These are phyloP conservation scores for Poecilia velifera DNA, from an alignment of 2,797 vertebrate species.

Conservation along the genomic window DNA sequence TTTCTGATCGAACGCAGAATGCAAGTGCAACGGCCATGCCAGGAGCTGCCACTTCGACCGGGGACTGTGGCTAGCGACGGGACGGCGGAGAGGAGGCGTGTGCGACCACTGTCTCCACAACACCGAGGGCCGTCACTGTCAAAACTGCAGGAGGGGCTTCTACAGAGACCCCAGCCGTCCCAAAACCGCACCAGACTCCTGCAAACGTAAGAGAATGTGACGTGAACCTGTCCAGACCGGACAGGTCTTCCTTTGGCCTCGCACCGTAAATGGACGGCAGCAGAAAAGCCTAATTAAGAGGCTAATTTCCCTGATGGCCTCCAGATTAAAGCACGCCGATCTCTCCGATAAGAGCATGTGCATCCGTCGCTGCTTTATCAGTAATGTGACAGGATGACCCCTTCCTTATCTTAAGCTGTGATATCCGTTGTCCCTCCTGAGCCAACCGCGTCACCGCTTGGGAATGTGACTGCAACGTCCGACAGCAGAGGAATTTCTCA, in stretches of 20 bases:
- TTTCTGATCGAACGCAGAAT: slow-evolving; percentile 78
- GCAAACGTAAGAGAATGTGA: slow-evolving; percentile 85
- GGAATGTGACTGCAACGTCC: slow-evolving; percentile 65
- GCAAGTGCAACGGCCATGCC: slow-evolving; percentile 92
- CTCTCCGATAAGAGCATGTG: slow-evolving; percentile 36
- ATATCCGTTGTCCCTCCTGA: slow-evolving; percentile 9
- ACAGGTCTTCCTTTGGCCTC: slow-evolving; percentile 6
- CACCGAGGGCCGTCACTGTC: slow-evolving; percentile 90
- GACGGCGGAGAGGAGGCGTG: slow-evolving; percentile 87
- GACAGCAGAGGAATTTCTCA: slow-evolving; percentile 72
- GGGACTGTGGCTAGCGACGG: slow-evolving; percentile 83
- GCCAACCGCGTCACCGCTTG: slow-evolving; percentile 36
- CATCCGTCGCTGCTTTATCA: slow-evolving; percentile 19
- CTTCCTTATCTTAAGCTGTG: slow-evolving; percentile 25
- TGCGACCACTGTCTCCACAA: slow-evolving; percentile 89
- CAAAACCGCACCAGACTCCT: slow-evolving; percentile 85
- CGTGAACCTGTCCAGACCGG: background rate
- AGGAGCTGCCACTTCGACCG: slow-evolving; percentile 89
- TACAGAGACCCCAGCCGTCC: slow-evolving; percentile 85
- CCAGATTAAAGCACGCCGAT: slow-evolving; percentile 46
- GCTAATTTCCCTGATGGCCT: slow-evolving; percentile 28
- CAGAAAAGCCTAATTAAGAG: slow-evolving; percentile 41
- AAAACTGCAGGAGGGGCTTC: slow-evolving; percentile 90
- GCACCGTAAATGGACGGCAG: slow-evolving; percentile 28
- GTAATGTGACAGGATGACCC: slow-evolving; percentile 36